These are phyloP conservation scores for Periplaneta americana DNA, from an alignment of 1,140 invertebrate species.

Conservation along the genomic window DNA sequence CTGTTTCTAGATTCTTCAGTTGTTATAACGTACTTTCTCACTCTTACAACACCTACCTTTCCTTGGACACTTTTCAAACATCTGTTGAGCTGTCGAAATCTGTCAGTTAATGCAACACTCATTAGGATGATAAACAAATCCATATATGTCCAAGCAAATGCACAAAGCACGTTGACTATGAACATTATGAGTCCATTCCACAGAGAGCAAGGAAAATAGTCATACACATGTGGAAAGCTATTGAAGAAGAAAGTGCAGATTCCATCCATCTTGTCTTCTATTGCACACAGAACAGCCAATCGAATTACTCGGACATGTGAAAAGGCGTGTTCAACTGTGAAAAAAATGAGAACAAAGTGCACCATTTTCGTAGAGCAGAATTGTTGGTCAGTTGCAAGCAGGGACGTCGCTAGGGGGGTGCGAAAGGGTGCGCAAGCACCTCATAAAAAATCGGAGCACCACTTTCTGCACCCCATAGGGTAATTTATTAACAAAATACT, in stretches of 20 bases:
- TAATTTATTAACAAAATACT: too few species aligned
- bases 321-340: background rate
- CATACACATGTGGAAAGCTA: slow-evolving; percentile 34
- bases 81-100: slow-evolving; percentile 52
- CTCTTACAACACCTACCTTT: too few species aligned
- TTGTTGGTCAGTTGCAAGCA: too few species aligned
- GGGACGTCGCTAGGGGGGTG: too few species aligned
- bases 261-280: background rate
- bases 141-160: slow-evolving; percentile 61
- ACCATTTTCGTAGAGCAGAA: too few species aligned
- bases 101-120: slow-evolving; percentile 55
- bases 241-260: background rate
- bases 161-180: slow-evolving; percentile 47
- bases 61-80: slow-evolving; percentile 37
- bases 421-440: too few species aligned
- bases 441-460: too few species aligned
- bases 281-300: background rate
- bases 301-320: background rate
- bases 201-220: slow-evolving; percentile 29
- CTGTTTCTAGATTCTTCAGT: too few species aligned
- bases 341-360: too few species aligned
- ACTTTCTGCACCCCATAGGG: too few species aligned
- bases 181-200: slow-evolving; percentile 42
- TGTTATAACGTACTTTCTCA: too few species aligned
- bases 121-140: slow-evolving; percentile 63